A percentile compares a stretch with the other conserved stretches of the same genome.
Evolutionary conservation across 2,797 vertebrate genomes (phyloP).

Genomic region (Rhynchonycteris naso): DNA sequence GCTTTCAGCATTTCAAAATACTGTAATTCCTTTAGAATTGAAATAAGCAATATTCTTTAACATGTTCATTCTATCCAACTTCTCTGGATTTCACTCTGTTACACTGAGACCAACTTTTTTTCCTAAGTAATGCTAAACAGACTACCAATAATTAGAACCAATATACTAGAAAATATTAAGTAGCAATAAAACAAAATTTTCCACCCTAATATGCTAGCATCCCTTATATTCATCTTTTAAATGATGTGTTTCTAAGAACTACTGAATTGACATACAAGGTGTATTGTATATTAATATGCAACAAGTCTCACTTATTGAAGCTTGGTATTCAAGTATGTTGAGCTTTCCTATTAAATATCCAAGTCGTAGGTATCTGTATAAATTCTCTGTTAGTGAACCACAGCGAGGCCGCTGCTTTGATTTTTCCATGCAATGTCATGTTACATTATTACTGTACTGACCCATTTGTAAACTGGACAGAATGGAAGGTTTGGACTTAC

Average conservation of each 20-base stretch:
- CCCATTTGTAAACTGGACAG: background rate
- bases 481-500: background rate
- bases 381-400: background rate
- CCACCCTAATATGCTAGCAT: background rate
- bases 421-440: background rate
- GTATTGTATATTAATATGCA: conserved; percentile 11
- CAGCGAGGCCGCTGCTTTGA: conserved; percentile 22
- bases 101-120: background rate
- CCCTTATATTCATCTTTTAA: conserved; percentile 37
- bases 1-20: conserved; percentile 49
- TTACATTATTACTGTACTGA: background rate
- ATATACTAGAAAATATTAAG: conserved; percentile 48
- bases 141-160: conserved; percentile 50
- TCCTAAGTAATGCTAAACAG: background rate
- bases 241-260: conserved; percentile 22
- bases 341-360: conserved; percentile 35
- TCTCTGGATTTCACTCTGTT: conserved; percentile 16
- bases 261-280: background rate
- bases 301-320: conserved; percentile 38
- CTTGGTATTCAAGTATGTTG: background rate
- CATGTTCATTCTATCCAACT: background rate
- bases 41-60: conserved; percentile 37
- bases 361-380: background rate
- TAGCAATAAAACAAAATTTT: conserved; percentile 52
- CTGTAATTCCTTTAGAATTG: conserved; percentile 38